A percentile compares a stretch with the other conserved stretches of the same genome.
Conservation (phyloP, 2,888 invertebrate species). For the Rhamphomyia laevipes region DNA sequence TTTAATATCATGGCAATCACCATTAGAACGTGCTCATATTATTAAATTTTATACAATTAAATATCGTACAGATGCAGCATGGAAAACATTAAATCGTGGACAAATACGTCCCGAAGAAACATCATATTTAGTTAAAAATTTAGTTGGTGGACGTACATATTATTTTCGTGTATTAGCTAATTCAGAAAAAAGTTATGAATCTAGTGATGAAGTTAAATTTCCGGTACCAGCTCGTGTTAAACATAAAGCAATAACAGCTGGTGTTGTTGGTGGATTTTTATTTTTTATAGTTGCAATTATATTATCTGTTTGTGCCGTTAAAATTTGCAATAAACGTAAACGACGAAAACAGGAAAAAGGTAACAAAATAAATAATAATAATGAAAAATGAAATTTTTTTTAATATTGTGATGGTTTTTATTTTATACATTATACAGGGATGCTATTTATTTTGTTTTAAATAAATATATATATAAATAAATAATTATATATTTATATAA, state of each 20-base stretch:
- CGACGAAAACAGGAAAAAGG: slow-evolving; percentile 97
- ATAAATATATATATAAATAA: not conserved
- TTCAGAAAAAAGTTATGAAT: slow-evolving; percentile 74
- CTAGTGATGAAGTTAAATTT: slow-evolving; percentile 79
- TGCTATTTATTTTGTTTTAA: not conserved
- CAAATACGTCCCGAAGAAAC: slow-evolving; percentile 83
- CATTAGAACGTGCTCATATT: slow-evolving; percentile 65
- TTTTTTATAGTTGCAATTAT: slow-evolving; percentile 97
- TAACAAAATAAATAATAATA: slow-evolving; percentile 38
- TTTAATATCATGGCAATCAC: slow-evolving; percentile 81
- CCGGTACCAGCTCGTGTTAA: slow-evolving; percentile 83
- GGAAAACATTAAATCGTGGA: slow-evolving; percentile 80
- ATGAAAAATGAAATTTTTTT: not conserved
- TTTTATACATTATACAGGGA: not conserved
- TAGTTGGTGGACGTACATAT: slow-evolving; percentile 83
- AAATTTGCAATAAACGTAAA: slow-evolving; percentile 95
- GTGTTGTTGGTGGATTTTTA: slow-evolving; percentile 90
- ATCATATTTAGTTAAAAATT: slow-evolving; percentile 83
- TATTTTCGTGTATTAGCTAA: slow-evolving; percentile 85
- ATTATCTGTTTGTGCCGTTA: slow-evolving; percentile 92
- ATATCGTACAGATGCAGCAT: slow-evolving; percentile 79
- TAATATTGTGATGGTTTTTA: slow-evolving; percentile 24
- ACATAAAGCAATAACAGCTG: slow-evolving; percentile 92
- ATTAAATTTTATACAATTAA: slow-evolving; percentile 86
- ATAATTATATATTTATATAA: too few relatives aligned